These are phyloP conservation scores for Anas acuta DNA, from an alignment of 2,797 vertebrate genomes.

Conservation along the genomic window DNA sequence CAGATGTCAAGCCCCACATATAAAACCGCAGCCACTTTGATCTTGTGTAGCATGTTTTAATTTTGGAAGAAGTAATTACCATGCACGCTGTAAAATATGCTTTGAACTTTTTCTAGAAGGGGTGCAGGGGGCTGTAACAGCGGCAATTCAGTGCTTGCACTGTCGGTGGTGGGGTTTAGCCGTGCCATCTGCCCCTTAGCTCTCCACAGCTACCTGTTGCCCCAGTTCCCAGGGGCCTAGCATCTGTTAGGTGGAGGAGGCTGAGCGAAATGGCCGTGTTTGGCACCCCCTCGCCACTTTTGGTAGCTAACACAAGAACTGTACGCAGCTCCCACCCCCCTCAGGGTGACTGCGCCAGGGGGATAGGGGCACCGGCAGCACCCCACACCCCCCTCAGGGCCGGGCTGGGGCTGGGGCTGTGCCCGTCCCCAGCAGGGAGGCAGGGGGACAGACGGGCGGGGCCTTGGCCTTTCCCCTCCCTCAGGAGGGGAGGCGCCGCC, in stretches of 20 bases:
- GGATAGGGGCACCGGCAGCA: too few species aligned
- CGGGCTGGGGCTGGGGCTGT: too few species aligned
- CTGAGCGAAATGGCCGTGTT: background rate
- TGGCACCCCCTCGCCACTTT: too few species aligned
- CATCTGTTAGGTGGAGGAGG: rapidly evolving
- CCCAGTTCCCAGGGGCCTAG: too few species aligned
- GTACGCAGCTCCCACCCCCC: too few species aligned
- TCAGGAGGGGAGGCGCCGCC: too few species aligned
- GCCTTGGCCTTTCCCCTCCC: background rate
- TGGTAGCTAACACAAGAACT: background rate
- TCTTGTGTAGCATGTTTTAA: rapidly evolving
- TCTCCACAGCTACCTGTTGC: rapidly evolving
- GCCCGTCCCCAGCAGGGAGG: background rate
- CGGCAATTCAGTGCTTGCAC: rapidly evolving
- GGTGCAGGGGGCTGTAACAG: rapidly evolving
- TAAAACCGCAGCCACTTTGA: background rate
- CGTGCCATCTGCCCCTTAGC: rapidly evolving
- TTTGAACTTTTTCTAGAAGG: background rate
- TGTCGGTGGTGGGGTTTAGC: too few species aligned
- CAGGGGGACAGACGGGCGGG: too few species aligned
- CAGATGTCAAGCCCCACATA: background rate
- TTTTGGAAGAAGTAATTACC: background rate
- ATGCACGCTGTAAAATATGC: rapidly evolving
- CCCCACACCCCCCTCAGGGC: too few species aligned
- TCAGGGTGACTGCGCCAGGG: too few species aligned